A percentile compares a stretch with the other conserved stretches of the same genome.
These are phyloP conservation scores for Drosophila macrospina DNA, from an alignment of 2,888 invertebrate genomes.

Conservation along the genomic window DNA sequence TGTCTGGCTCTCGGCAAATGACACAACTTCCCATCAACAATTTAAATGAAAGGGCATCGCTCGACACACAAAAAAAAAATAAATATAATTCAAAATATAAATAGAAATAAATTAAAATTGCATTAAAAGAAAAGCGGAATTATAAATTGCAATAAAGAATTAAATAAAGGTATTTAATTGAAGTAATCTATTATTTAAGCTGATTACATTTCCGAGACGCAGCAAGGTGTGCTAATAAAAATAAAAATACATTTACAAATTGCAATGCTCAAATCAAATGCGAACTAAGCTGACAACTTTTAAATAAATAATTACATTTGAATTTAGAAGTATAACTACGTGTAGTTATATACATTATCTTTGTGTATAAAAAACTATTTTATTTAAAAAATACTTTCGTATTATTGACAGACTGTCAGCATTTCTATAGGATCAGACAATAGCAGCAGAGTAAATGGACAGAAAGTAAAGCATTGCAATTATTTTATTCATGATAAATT, in stretches of 20 bases:
- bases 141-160: constrained; percentile 23
- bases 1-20: constrained; percentile 47
- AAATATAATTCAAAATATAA: background rate
- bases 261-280: too few species aligned
- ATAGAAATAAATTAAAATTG: constrained; percentile 32
- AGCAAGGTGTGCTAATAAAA: background rate
- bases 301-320: background rate
- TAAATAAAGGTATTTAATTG: constrained; percentile 34
- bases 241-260: background rate
- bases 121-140: constrained; percentile 22
- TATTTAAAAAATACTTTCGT: too few species aligned
- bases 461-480: too few species aligned
- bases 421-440: too few species aligned
- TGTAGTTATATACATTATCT: too few species aligned
- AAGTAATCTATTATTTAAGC: constrained; percentile 28
- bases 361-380: too few species aligned
- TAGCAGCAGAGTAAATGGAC: too few species aligned
- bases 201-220: background rate
- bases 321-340: too few species aligned
- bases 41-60: constrained; percentile 17
- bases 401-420: too few species aligned
- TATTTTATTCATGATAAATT: too few species aligned
- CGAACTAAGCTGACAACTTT: too few species aligned
- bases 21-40: constrained; percentile 28
- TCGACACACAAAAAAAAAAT: constrained; percentile 12